A percentile compares a stretch with the other conserved stretches of the same genome.
Conservation (phyloP, 2,797 vertebrate species). For the Synaphobranchus kaupii region DNA sequence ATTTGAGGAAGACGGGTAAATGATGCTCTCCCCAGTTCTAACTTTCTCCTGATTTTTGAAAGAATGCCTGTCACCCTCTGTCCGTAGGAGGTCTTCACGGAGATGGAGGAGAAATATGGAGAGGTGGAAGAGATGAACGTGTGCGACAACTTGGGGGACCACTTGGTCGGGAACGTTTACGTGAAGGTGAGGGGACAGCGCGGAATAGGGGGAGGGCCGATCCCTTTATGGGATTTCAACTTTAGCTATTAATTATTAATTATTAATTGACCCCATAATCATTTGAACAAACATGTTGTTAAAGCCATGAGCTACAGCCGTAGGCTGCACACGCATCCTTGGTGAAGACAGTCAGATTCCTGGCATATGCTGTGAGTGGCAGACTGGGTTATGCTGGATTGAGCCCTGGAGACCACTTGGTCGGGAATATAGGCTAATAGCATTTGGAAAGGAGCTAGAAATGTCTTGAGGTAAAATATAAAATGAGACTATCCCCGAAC, state of each 20-base stretch:
- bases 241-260: too few species aligned
- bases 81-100: slow-evolving; percentile 93
- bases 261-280: too few species aligned
- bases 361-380: neutral
- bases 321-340: too few species aligned
- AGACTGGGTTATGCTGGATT: neutral
- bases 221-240: too few species aligned
- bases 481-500: neutral
- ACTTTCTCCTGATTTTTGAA: neutral
- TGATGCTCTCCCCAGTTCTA: neutral
- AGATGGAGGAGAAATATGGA: slow-evolving; percentile 99
- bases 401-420: neutral
- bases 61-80: neutral
- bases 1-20: neutral
- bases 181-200: slow-evolving; percentile 81
- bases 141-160: slow-evolving; percentile 97
- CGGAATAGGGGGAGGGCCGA: neutral
- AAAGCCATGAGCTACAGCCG: too few species aligned
- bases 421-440: neutral
- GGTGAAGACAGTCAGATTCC: neutral
- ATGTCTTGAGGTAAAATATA: too few species aligned
- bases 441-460: too few species aligned
- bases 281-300: too few species aligned
- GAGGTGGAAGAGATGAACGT: slow-evolving; percentile 99
- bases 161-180: slow-evolving; percentile 96